These are phyloP conservation scores for Heterodera carotae DNA, from an alignment of 1,140 invertebrate genomes.

Conservation along the genomic window DNA sequence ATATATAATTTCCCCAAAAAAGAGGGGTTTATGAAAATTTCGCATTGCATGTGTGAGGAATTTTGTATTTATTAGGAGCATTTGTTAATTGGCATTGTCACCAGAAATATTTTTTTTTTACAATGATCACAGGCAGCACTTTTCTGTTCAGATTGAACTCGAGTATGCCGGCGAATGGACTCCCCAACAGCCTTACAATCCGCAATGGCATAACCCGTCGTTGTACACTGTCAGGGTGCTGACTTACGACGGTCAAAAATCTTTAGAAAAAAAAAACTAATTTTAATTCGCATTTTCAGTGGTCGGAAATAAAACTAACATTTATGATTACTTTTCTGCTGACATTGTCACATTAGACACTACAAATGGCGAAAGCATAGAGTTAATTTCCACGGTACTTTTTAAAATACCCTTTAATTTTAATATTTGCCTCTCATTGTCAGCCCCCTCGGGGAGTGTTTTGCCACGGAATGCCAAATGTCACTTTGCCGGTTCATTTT, in stretches of 20 bases:
- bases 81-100: too few species aligned
- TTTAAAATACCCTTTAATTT: neutral
- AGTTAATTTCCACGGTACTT: neutral
- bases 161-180: neutral
- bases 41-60: too few species aligned
- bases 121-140: too few species aligned
- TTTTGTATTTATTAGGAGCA: too few species aligned
- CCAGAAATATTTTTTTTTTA: too few species aligned
- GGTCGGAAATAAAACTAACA: neutral
- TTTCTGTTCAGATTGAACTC: neutral
- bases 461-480: neutral
- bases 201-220: neutral
- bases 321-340: neutral
- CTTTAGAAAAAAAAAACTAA: neutral
- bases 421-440: neutral
- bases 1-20: too few species aligned
- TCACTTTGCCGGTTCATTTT: slow-evolving; percentile 1
- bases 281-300: neutral
- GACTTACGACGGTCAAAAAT: neutral
- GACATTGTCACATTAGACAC: slow-evolving; percentile 17
- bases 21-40: too few species aligned
- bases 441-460: slow-evolving; percentile 4
- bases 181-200: neutral
- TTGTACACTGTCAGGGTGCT: neutral
- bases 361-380: neutral